Evolutionary conservation across 2,888 invertebrate genomes (phyloP).

Genomic region (Ligdia adustata): DNA sequence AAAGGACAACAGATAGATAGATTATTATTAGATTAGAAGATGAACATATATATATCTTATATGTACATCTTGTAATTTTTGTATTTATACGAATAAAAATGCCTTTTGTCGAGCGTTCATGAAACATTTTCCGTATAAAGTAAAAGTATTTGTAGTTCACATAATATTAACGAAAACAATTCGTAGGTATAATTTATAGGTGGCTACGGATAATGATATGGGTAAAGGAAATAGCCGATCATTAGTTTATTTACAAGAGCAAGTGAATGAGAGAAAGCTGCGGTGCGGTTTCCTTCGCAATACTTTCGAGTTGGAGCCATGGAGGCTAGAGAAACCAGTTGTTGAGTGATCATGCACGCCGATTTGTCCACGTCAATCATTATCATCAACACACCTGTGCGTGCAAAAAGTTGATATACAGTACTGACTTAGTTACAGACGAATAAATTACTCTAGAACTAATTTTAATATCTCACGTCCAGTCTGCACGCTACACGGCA

Average conservation of each 20-base stretch:
- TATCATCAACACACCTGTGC: constrained; percentile 21
- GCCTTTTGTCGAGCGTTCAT: too few relatives aligned
- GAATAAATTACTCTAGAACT: constrained; percentile 22
- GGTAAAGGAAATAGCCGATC: constrained; percentile 8
- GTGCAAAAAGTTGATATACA: constrained; percentile 24
- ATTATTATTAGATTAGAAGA: background rate
- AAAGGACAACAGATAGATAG: constrained; percentile 1
- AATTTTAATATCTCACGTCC: constrained; percentile 16
- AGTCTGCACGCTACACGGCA: constrained; percentile 1
- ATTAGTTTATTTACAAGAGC: constrained; percentile 22
- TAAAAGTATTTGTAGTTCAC: too few relatives aligned
- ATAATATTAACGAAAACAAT: too few relatives aligned
- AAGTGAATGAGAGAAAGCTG: constrained; percentile 62
- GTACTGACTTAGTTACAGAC: constrained; percentile 17
- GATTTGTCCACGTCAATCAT: constrained; percentile 38
- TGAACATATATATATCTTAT: background rate
- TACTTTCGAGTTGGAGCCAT: constrained; percentile 57
- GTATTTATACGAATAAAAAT: too few relatives aligned
- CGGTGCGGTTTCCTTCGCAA: constrained; percentile 59
- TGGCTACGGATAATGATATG: background rate
- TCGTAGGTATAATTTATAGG: too few relatives aligned
- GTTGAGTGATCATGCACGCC: constrained; percentile 55
- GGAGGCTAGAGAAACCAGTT: constrained; percentile 52
- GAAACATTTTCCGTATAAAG: too few relatives aligned
- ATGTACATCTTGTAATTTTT: too few relatives aligned